These are phyloP conservation scores for Stenotaenia linearis DNA, from an alignment of 2,888 invertebrate genomes.

Conservation along the genomic window DNA sequence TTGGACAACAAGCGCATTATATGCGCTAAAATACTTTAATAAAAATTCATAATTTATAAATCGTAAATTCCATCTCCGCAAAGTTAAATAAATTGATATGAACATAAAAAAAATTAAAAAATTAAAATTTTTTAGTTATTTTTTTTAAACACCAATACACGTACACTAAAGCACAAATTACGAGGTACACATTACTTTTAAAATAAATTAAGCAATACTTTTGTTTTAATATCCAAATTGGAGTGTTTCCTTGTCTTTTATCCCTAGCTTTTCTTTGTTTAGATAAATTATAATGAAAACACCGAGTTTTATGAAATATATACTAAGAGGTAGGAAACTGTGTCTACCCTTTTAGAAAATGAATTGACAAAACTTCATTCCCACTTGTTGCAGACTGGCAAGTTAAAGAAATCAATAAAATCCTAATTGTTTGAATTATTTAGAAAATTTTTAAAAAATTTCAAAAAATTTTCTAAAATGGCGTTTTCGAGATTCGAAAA, in stretches of 20 bases:
- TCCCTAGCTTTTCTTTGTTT: conserved; percentile 8
- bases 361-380: background rate
- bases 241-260: conserved; percentile 26
- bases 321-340: conserved; percentile 13
- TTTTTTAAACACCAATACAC: conserved; percentile 33
- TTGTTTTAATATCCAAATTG: background rate
- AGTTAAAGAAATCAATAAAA: too few species aligned
- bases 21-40: too few species aligned
- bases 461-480: background rate
- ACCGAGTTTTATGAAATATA: conserved; percentile 26
- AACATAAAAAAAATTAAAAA: background rate
- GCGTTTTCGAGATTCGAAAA: background rate
- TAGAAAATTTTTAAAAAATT: background rate
- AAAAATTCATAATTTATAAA: too few species aligned
- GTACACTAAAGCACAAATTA: conserved; percentile 33
- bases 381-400: background rate
- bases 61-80: too few species aligned
- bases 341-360: conserved; percentile 20
- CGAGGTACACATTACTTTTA: conserved; percentile 28
- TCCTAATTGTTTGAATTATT: too few species aligned
- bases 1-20: too few species aligned
- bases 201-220: conserved; percentile 34
- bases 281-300: conserved; percentile 34
- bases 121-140: conserved; percentile 2
- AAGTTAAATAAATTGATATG: background rate